Percentiles rank a stretch among this genome's conserved stretches.
phyloP scores from a whole-genome alignment of 1,140 invertebrate genomes.

The Musca vetustissima region DNA sequence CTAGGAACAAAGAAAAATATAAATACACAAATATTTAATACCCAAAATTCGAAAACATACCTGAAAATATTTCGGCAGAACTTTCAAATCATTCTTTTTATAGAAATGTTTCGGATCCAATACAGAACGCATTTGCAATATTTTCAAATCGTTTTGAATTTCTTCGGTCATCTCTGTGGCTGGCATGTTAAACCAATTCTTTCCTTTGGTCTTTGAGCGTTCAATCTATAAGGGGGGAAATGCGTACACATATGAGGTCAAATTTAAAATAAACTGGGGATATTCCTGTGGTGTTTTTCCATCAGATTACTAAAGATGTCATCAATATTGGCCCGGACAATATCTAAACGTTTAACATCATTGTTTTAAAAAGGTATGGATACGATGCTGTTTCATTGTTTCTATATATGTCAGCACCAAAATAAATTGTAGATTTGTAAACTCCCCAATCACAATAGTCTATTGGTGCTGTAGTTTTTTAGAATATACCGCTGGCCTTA shows the following conservation, averaged over 20 bases:
- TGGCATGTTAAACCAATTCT: constrained; percentile 83
- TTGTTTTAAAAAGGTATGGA: constrained; percentile 18
- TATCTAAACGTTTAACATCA: constrained; percentile 26
- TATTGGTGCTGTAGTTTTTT: constrained; percentile 27
- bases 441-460: constrained; percentile 34
- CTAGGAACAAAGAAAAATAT: constrained; percentile 53
- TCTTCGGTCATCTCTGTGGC: constrained; percentile 88
- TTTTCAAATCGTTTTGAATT: constrained; percentile 79
- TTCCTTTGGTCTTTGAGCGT: constrained; percentile 77
- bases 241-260: constrained; percentile 13
- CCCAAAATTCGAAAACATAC: constrained; percentile 54
- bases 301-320: constrained; percentile 56
- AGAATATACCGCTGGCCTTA: constrained; percentile 53
- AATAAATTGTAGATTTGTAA: constrained; percentile 33
- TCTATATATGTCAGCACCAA: constrained; percentile 30
- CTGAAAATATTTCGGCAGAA: constrained; percentile 90
- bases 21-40: neutral
- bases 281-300: too few relatives aligned
- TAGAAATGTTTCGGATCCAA: constrained; percentile 92
- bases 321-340: constrained; percentile 36
- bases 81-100: constrained; percentile 86
- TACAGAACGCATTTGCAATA: constrained; percentile 89
- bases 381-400: too few relatives aligned
- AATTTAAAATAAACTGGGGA: too few relatives aligned
- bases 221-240: constrained; percentile 56